Evolutionary conservation across 2,113 vertebrate genomes (phyloP).

Genomic region (Oryctolagus cuniculus): DNA sequence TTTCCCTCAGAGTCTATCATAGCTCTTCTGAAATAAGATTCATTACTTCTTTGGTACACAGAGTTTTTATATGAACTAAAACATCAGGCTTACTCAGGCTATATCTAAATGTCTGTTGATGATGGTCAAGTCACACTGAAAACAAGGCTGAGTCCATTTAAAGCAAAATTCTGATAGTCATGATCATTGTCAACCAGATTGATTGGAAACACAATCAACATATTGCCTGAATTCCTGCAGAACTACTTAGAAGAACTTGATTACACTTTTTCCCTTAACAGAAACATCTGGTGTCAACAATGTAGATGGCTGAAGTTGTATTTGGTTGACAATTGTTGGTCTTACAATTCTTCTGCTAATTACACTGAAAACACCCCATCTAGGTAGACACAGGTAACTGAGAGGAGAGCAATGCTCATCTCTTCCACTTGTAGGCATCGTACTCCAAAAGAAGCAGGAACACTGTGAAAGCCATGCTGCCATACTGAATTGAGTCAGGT

Average conservation of each 20-base stretch:
- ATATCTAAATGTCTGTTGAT: not conserved
- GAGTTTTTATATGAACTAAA: conserved; percentile 32
- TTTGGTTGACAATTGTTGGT: conserved; percentile 66
- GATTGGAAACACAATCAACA: not conserved
- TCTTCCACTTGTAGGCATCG: not conserved
- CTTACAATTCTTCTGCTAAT: conserved; percentile 59
- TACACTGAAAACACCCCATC: conserved; percentile 44
- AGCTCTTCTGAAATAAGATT: conserved; percentile 55
- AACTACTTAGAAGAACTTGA: conserved; percentile 58
- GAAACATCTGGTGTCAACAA: conserved; percentile 69
- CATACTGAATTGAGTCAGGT: not conserved
- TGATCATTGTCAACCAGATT: not conserved
- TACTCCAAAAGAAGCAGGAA: not conserved
- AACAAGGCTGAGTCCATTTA: not conserved
- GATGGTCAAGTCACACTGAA: not conserved
- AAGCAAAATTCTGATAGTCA: not conserved
- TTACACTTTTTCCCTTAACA: conserved; percentile 64
- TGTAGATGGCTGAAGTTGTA: conserved; percentile 63
- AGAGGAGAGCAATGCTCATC: not conserved
- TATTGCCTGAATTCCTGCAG: conserved; percentile 37
- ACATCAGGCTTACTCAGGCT: not conserved
- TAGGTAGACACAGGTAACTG: conserved; percentile 42
- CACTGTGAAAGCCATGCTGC: not conserved
- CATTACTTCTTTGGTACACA: conserved; percentile 27
- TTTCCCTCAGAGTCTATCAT: not conserved